Evolutionary conservation across 2,113 vertebrate species (phyloP), one percentile per base, ranked within the genome.

Genomic region (Edolisoma coerulescens): DNA sequence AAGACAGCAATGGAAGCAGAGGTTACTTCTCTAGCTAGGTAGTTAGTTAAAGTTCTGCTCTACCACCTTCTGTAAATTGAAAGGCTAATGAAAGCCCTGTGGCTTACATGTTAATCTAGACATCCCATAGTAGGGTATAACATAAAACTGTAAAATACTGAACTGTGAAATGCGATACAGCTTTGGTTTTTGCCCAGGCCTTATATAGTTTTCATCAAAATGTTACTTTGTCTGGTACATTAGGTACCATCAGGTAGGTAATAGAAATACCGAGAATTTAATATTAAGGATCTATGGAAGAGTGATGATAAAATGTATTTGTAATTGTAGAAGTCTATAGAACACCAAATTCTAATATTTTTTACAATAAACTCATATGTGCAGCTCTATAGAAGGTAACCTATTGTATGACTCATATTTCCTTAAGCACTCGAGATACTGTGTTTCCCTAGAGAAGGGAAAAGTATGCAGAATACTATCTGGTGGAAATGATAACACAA

Each of bases 371-470:
- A 95, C 59, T 96, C 35, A 20, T 92, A 96, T 89, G 69, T 49
- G 59, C 73, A 84, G 60, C 78, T 97, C 94, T 95, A 82, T 93
- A 94, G 87, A 84, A 96, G 88, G 76, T 82, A 96, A 56, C 39
- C 93, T 93, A 91, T 88, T 95, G 39, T 52, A 89, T 97, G 97
- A 98, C 74, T 98, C 93, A 93, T 54, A 91, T 95, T 97, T 98
- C 91, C 97, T 97, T 91, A 96, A 97, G 89, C 79, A 75, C 45
- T 97, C 9, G 8, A 91, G 21, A 90, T 94, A 78, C 71, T 95
- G 92, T 98, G 94, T 69, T 97, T 97, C 93, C 70, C 69, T 89
- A 76, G 84, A 78, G 80, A 64, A 89, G 0, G 5, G 28, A 90
- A 35, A 23, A 32, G 8, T 65, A 91, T 94, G 75, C 84, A 91